Evolutionary conservation across 2,888 invertebrate genomes (phyloP).

Genomic region (Germaria angustata): DNA sequence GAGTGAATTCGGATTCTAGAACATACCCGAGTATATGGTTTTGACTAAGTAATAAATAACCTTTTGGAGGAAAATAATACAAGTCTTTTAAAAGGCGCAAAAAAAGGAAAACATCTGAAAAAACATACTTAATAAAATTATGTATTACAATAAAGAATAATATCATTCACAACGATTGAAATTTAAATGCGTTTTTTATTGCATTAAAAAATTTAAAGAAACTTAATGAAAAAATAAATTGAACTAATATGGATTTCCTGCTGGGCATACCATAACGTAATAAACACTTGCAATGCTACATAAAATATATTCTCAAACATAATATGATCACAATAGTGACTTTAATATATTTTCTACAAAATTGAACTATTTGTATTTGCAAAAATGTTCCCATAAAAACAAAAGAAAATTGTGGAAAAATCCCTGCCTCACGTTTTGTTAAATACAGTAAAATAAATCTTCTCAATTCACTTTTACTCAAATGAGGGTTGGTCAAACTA

Average conservation of each 20-base stretch:
- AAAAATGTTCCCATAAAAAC: no score
- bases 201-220: background rate
- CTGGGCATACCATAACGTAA: no score
- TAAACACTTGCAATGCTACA: no score
- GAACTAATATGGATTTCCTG: no score
- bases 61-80: constrained; percentile 18
- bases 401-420: no score
- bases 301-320: no score
- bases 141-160: constrained; percentile 66
- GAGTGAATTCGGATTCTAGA: no score
- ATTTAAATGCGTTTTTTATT: constrained; percentile 33
- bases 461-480: background rate
- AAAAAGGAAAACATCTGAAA: constrained; percentile 39
- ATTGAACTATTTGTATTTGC: no score
- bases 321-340: no score
- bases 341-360: no score
- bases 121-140: constrained; percentile 65
- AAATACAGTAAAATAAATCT: background rate
- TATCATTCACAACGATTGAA: constrained; percentile 67
- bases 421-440: constrained; percentile 3
- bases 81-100: constrained; percentile 22
- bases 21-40: no score
- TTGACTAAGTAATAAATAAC: constrained; percentile 37
- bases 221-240: background rate
- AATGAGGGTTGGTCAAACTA: constrained; percentile 4